phyloP scores from a whole-genome alignment of 2,113 vertebrate species.

The Raphicerus campestris region DNA sequence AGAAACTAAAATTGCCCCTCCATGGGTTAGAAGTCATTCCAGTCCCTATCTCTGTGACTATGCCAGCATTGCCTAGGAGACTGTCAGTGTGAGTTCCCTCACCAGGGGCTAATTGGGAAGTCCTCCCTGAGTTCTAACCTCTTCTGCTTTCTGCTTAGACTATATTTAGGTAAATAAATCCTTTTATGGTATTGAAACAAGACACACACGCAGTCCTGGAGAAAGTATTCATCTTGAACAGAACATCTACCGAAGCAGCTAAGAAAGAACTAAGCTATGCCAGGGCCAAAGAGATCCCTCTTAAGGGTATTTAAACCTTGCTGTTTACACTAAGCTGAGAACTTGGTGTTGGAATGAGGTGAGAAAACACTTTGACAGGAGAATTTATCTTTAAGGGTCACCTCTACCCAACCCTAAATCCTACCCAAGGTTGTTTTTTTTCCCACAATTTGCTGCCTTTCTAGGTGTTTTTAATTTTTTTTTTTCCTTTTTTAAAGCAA shows the following conservation, averaged over 20 bases:
- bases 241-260: background rate
- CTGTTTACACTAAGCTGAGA: background rate
- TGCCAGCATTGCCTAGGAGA: background rate
- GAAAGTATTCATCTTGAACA: background rate
- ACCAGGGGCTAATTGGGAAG: background rate
- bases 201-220: background rate
- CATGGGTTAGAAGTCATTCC: background rate
- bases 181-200: slow-evolving; percentile 66
- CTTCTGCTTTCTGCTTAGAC: slow-evolving; percentile 53
- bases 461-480: background rate
- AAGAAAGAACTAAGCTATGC: background rate
- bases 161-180: slow-evolving; percentile 54
- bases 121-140: slow-evolving; percentile 34
- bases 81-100: background rate
- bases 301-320: background rate
- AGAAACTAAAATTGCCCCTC: background rate
- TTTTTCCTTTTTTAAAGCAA: background rate
- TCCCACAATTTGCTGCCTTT: background rate
- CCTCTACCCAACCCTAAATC: background rate
- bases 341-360: background rate
- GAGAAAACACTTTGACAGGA: background rate
- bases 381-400: background rate
- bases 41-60: background rate
- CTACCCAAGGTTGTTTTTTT: background rate
- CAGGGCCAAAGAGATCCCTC: background rate